Base-by-base conservation (phyloP, 2,888 invertebrate species). In the Sycophila texana region DNA sequence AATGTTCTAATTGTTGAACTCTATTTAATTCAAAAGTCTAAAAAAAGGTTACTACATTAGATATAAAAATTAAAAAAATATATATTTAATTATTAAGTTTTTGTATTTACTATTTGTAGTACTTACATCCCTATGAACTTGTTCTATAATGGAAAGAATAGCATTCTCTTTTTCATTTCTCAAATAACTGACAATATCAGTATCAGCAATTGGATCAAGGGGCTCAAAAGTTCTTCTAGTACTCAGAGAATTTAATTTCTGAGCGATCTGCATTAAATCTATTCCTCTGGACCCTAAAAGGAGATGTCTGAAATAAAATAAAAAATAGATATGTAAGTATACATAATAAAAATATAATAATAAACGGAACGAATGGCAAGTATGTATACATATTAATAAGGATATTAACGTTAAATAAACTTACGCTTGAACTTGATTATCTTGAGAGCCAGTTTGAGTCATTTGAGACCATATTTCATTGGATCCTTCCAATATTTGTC, bases 151-250 rank as follows among this genome's bases (percentile, higher is more conserved):
- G 4, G 96, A 95, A 18, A 98, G 91, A 86, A 99, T 95, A 0
- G 97, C 97, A 93, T 98, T 98, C 91, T 98, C 97, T 81, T 96
- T 94, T 91, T 99, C 98, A 92, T 98, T 98, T 89, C 95, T 95
- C 20, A 99, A 91, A 89, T 96, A 98, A 85, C 96, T 96, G 84
- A 96, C 95, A 83, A 99, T 95, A 90, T 98, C 98, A 20, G 97
- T 96, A 87, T 98, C 98, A 55, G 95, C 95, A 70, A 97, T 95
- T 0, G 98, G 97, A 91, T 98, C 97, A 26, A 98, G 92, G 0
- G 98, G 96, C 89, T 96, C 96, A 86, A 96, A 96, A n/a, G 96
- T 95, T 74, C 95, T 93, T 81, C 96, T 94, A 10, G 97, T 94
- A 89, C 96, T 97, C 2, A 99, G 92, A 0, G 96, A 94, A 90